A percentile compares a stretch with the other conserved stretches of the same genome.
These are phyloP conservation scores for Mystacides longicornis DNA, from an alignment of 2,888 invertebrate species.

Conservation along the genomic window DNA sequence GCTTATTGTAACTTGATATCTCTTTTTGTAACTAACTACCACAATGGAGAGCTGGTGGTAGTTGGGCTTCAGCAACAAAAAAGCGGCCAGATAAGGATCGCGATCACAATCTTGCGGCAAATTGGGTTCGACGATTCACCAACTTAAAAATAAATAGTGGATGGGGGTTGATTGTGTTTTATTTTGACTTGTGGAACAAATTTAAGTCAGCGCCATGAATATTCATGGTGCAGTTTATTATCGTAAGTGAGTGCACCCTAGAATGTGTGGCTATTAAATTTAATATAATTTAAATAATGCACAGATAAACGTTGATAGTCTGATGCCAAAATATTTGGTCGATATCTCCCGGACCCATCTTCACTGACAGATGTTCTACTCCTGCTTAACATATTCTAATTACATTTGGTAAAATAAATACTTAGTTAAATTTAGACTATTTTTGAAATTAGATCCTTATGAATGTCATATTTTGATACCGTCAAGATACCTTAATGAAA, in stretches of 20 bases:
- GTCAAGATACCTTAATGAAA: too few relatives aligned
- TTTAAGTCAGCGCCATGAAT: not conserved
- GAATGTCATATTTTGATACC: too few relatives aligned
- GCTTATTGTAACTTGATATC: too few relatives aligned
- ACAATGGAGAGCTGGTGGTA: too few relatives aligned
- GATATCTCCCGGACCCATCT: not conserved
- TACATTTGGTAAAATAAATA: too few relatives aligned
- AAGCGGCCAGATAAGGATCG: not conserved
- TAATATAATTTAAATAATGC: not conserved
- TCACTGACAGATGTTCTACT: not conserved
- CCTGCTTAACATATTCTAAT: not conserved
- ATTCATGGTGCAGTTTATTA: too few relatives aligned
- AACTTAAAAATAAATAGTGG: not conserved
- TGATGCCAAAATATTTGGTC: not conserved
- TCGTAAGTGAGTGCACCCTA: too few relatives aligned
- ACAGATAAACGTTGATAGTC: not conserved
- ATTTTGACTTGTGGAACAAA: not conserved
- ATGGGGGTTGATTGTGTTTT: not conserved
- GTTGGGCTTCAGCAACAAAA: too few relatives aligned
- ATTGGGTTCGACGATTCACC: not conserved
- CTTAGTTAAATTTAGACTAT: too few relatives aligned
- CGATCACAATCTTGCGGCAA: not conserved
- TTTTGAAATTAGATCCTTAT: too few relatives aligned
- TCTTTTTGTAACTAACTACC: too few relatives aligned
- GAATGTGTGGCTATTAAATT: too few relatives aligned